phyloP scores from a whole-genome alignment of 1,140 invertebrate species.

The Eumeta japonica region DNA sequence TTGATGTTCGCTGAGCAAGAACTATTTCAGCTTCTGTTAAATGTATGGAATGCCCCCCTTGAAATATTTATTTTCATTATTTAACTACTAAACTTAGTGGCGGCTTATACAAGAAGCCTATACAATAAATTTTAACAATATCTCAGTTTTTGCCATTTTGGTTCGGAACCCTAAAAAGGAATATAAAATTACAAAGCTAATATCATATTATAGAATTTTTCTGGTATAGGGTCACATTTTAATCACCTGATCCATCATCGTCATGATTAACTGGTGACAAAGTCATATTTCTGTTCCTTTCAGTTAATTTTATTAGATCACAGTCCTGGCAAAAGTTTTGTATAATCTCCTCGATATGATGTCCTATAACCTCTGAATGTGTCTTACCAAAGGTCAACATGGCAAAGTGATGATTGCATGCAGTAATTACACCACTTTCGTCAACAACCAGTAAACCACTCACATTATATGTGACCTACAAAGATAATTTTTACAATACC shows the following conservation, averaged over 20 bases:
- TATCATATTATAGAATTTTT: no score
- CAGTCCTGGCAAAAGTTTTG: conserved; percentile 56
- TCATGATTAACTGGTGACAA: conserved; percentile 56
- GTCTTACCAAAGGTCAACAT: conserved; percentile 66
- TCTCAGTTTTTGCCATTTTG: no score
- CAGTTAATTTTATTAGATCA: conserved; percentile 35
- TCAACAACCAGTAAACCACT: conserved; percentile 68
- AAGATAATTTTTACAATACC: background rate
- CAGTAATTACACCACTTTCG: conserved; percentile 62
- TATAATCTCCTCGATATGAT: conserved; percentile 58
- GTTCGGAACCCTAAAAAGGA: no score
- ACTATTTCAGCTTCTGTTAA: no score
- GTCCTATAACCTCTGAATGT: conserved; percentile 60
- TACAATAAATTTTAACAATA: no score
- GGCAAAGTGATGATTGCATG: conserved; percentile 68
- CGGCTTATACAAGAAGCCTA: no score
- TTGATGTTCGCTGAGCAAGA: no score
- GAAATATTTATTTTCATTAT: no score
- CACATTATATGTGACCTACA: conserved; percentile 64
- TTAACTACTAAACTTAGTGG: no score
- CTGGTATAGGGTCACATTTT: no score
- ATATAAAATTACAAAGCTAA: no score
- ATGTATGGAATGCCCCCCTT: no score
- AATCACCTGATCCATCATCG: conserved; percentile 43
- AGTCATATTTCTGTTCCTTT: conserved; percentile 49